Evolutionary conservation across 2,113 vertebrate genomes (phyloP).

Genomic region (Gambusia holbrooki): DNA sequence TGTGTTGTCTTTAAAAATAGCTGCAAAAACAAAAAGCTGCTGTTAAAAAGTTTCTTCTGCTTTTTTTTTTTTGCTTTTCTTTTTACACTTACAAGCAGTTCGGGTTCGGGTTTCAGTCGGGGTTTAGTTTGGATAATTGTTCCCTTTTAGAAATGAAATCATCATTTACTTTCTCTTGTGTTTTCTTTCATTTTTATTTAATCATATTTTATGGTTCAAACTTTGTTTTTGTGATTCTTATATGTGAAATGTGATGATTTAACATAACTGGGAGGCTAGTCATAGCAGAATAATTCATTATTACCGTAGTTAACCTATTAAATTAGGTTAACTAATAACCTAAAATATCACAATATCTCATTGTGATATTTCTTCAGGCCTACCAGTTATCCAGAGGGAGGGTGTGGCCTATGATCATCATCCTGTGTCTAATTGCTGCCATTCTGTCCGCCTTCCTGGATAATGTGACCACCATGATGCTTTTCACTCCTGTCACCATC

Average conservation of each 20-base stretch:
- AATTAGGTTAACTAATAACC: not conserved
- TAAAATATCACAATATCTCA: not conserved
- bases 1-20: too few species aligned
- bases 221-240: too few species aligned
- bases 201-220: too few species aligned
- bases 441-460: constrained; percentile 96
- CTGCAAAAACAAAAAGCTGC: too few species aligned
- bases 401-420: constrained; percentile 95
- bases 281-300: not conserved
- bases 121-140: not conserved
- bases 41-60: too few species aligned
- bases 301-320: not conserved
- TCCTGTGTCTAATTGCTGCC: constrained; percentile 93
- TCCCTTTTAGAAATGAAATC: not conserved
- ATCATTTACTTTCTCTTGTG: too few species aligned
- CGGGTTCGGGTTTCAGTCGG: too few species aligned
- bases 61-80: too few species aligned
- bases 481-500: constrained; percentile 98
- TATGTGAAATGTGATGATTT: too few species aligned
- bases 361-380: constrained; percentile 76
- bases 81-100: too few species aligned
- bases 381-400: constrained; percentile 90
- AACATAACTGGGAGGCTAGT: too few species aligned
- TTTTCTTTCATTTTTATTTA: too few species aligned
- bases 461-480: constrained; percentile 97